These are phyloP conservation scores for Tiphia femorata DNA, from an alignment of 2,888 invertebrate genomes.

Conservation along the genomic window DNA sequence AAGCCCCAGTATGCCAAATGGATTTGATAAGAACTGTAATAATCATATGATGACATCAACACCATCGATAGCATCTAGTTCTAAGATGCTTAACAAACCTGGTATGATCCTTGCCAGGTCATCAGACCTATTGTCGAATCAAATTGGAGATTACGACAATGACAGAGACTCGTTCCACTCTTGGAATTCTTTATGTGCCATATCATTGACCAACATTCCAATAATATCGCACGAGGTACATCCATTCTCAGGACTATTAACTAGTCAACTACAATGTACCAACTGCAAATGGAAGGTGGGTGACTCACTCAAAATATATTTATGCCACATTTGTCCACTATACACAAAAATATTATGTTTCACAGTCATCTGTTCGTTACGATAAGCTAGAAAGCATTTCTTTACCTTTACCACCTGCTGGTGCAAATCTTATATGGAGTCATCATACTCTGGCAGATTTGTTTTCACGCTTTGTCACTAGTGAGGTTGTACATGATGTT, in stretches of 20 bases:
- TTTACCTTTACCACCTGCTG: constrained; percentile 79
- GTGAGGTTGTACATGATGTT: constrained; percentile 87
- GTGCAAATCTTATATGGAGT: constrained; percentile 67
- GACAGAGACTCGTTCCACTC: constrained; percentile 45
- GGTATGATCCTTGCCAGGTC: constrained; percentile 65
- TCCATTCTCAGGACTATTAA: constrained; percentile 82
- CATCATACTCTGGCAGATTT: constrained; percentile 79
- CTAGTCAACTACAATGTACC: constrained; percentile 82
- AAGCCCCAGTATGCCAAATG: constrained; percentile 32
- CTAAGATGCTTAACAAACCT: constrained; percentile 48
- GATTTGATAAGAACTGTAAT: constrained; percentile 49
- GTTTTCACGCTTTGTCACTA: constrained; percentile 86
- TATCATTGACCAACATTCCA: constrained; percentile 51
- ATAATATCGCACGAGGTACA: constrained; percentile 68
- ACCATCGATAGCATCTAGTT: constrained; percentile 51
- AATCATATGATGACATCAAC: constrained; percentile 46
- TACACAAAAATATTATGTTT: too few species aligned
- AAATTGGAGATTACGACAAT: constrained; percentile 24
- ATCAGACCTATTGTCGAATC: constrained; percentile 50
- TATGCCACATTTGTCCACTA: too few species aligned
- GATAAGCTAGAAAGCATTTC: constrained; percentile 94
- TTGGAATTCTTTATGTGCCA: constrained; percentile 59
- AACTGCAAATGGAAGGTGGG: constrained; percentile 78
- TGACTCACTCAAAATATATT: neutral
- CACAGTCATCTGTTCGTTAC: constrained; percentile 87